Evolutionary conservation across 2,888 invertebrate genomes (phyloP).

Genomic region (Beris chalybata): DNA sequence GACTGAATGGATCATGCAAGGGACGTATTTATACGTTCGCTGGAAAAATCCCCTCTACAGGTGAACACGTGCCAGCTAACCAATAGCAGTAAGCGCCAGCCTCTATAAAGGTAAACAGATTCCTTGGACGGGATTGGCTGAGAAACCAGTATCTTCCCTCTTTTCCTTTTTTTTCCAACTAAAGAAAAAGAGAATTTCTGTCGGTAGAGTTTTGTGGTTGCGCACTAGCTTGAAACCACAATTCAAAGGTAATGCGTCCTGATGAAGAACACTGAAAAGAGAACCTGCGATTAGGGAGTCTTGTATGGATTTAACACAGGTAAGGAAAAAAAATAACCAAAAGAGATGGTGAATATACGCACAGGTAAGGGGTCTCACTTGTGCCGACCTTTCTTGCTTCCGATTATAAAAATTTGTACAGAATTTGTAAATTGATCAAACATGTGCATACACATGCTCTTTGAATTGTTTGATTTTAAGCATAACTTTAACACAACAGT

Average conservation of each 20-base stretch:
- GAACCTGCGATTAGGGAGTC: too few relatives aligned
- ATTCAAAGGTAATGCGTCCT: too few relatives aligned
- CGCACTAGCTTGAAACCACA: too few relatives aligned
- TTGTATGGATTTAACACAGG: too few relatives aligned
- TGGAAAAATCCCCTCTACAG: conserved; percentile 31
- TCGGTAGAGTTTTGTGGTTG: too few relatives aligned
- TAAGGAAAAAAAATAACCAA: too few relatives aligned
- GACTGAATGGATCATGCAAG: conserved; percentile 4
- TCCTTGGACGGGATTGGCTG: conserved; percentile 11
- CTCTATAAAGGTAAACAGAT: conserved; percentile 32
- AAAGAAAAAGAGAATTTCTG: too few relatives aligned
- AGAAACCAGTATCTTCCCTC: conserved; percentile 5
- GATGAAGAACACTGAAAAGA: too few relatives aligned
- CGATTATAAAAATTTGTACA: conserved; percentile 30
- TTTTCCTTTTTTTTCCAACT: too few relatives aligned
- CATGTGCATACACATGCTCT: conserved; percentile 29
- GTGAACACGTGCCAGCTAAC: conserved; percentile 35
- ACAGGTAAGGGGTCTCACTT: too few relatives aligned
- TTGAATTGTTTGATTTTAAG: neutral
- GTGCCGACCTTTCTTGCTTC: too few relatives aligned
- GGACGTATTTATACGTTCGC: conserved; percentile 15
- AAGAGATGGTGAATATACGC: too few relatives aligned
- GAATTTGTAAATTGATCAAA: conserved; percentile 18
- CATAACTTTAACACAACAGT: conserved; percentile 9
- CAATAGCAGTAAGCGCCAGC: conserved; percentile 35